Evolutionary conservation across 2,113 vertebrate genomes (phyloP).

Genomic region (Pygoscelis antarcticus): DNA sequence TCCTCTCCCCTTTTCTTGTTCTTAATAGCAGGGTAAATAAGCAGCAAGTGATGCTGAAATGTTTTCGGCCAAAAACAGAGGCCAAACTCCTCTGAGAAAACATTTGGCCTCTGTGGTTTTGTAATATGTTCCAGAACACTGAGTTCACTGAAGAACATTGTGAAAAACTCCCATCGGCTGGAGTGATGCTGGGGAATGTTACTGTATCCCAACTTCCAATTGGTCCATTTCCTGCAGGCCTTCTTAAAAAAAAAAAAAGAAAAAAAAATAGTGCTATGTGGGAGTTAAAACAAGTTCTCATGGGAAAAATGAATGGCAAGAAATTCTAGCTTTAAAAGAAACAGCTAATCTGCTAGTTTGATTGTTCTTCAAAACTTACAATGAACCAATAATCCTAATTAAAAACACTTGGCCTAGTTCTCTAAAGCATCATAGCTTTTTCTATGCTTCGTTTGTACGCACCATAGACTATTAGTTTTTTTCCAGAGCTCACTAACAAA

Average conservation of each 20-base stretch:
- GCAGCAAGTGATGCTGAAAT: conserved; percentile 78
- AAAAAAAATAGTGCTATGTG: conserved; percentile 71
- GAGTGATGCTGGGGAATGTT: conserved; percentile 79
- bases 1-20: conserved; percentile 66
- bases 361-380: conserved; percentile 86
- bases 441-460: conserved; percentile 82
- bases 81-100: conserved; percentile 84
- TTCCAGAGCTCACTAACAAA: conserved; percentile 81
- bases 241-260: conserved; percentile 59
- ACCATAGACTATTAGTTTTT: conserved; percentile 80
- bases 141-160: conserved; percentile 79
- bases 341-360: conserved; percentile 85
- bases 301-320: conserved; percentile 85
- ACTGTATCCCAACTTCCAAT: conserved; percentile 80
- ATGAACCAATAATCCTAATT: conserved; percentile 87
- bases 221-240: conserved; percentile 80
- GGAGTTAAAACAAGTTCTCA: conserved; percentile 82
- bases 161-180: conserved; percentile 80
- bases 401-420: conserved; percentile 85
- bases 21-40: conserved; percentile 80
- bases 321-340: conserved; percentile 83
- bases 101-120: conserved; percentile 87
- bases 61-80: conserved; percentile 82
- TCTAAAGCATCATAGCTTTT: conserved; percentile 80
- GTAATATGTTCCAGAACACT: conserved; percentile 85